Evolutionary conservation across 37 sponge, comb jelly and placozoan species (phyloP), one percentile per base, ranked within the genome.

Genomic region (Sycon ciliatum): DNA sequence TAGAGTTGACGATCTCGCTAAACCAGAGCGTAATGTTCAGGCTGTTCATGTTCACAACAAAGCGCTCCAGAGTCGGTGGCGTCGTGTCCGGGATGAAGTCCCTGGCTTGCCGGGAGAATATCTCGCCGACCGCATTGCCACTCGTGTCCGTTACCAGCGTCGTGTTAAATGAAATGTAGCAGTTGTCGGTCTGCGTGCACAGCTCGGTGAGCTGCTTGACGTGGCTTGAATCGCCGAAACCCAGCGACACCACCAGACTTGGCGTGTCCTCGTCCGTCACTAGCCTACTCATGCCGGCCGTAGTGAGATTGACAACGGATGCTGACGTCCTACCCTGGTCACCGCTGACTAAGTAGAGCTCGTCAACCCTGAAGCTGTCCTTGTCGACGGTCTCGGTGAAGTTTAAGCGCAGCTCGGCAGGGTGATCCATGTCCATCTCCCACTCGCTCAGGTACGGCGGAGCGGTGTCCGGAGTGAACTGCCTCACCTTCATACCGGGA

Each of bases 361-460:
- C n/a, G n/a, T n/a, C n/a, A n/a, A n/a, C n/a, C n/a, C n/a, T n/a
- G n/a, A n/a, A n/a, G n/a, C n/a, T n/a, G n/a, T n/a, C n/a, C n/a
- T n/a, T n/a, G n/a, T 60, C 23, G 28, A 89, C 86, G 13, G 90
- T 85, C 65, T 89, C 90, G 39, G 84, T 84, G 75, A 89, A 89
- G 24, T 71, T 81, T 30, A 92, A 39, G 18, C 67, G 57, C 16
- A 92, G 52, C 29, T 71, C 65, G 60, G 82, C 93, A n/a, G n/a
- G n/a, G 9, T 32, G 52, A 26, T 87, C 54, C 60, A 92, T 37
- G 58, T 92, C 93, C 16, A 92, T 49, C n/a, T 74, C 66, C 79
- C 82, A 92, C 18, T 56, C 31, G 2, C 75, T 71, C 9, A 92
- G 76, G 4, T 74, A 56, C 46, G 86, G 88, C 23, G 77, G 54